Evolutionary conservation across 2,113 vertebrate species (phyloP), one percentile per base, ranked within the genome.

Genomic region (Colossoma macropomum): DNA sequence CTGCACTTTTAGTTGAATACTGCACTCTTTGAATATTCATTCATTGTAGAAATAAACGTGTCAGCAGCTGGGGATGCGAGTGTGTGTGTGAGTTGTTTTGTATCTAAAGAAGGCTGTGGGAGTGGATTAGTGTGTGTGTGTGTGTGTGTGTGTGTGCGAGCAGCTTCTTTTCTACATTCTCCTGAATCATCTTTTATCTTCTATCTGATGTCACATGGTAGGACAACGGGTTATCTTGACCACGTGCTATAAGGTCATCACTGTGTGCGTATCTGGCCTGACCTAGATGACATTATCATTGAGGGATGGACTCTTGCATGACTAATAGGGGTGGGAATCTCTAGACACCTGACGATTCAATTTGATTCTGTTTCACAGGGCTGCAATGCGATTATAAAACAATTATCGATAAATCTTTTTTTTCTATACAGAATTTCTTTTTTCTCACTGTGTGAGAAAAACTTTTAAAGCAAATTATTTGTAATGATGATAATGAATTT

Each of bases 11-110:
- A 23, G 21, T n/a, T 45, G 68, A 71, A 71, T n/a, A 10, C 68
- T 45, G 68, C 34, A 45, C 68, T 45, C 21, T 45, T 45, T 71
- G 68, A 45, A 45, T 71, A 71, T 71, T 71, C 68, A 71, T 71
- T 71, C 41, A 45, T 71, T 71, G 25, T 41, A 71, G 25, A 45
- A 71, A 45, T 45, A 71, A 19, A n/a, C 13, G 68, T 21, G 68
- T 71, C 68, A 71, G 68, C 68, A 71, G 68, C 68, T 45, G 68
- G 27, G 34, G 34, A 41, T 71, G 34, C 23, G 34, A 41, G 28
- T 48, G 17, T 45, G 34, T 77, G 34, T 65, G 25, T 77, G 59
- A 6, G 59, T 27, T 9, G 23, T 0, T 48, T 6, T 45, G 41
- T 60, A 25, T 34, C 8, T 76, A 52, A 52, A 28, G 45, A 19